A percentile compares a stretch with the other conserved stretches of the same genome.
Conservation (phyloP, 2,797 vertebrate species). For the Pagetopsis macropterus region DNA sequence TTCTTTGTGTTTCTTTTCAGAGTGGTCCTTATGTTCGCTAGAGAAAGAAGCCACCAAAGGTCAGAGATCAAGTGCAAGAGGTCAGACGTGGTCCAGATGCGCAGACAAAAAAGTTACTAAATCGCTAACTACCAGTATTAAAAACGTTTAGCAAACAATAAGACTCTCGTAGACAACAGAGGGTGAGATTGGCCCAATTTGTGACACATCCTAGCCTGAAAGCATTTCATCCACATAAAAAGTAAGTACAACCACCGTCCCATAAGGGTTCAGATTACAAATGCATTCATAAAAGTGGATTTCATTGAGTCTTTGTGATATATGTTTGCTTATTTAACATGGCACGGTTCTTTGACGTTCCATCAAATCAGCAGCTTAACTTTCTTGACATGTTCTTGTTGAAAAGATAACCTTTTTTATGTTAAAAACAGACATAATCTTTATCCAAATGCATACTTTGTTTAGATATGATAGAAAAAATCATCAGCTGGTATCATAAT, state of each 20-base stretch:
- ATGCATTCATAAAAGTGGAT: constrained; percentile 33
- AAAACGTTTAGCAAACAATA: constrained; percentile 8
- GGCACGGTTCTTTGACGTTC: constrained; percentile 1
- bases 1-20: constrained; percentile 95
- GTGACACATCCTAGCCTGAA: constrained; percentile 3
- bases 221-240: constrained; percentile 30
- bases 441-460: not conserved
- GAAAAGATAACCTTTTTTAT: not conserved
- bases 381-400: not conserved
- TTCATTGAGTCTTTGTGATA: constrained; percentile 7
- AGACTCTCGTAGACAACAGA: not conserved
- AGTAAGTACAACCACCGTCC: constrained; percentile 13
- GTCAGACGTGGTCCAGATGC: constrained; percentile 29
- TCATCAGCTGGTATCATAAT: not conserved
- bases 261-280: constrained; percentile 22
- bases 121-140: not conserved
- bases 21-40: constrained; percentile 94
- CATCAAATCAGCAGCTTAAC: not conserved
- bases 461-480: not conserved
- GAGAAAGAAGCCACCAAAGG: constrained; percentile 48
- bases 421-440: not conserved
- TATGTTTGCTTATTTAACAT: constrained; percentile 21
- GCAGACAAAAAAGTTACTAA: constrained; percentile 15
- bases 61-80: constrained; percentile 55
- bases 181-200: not conserved